Percentiles rank a stretch among this genome's conserved stretches.
phyloP scores from a whole-genome alignment of 2,888 invertebrate species.

The Vesta saturnalis region DNA sequence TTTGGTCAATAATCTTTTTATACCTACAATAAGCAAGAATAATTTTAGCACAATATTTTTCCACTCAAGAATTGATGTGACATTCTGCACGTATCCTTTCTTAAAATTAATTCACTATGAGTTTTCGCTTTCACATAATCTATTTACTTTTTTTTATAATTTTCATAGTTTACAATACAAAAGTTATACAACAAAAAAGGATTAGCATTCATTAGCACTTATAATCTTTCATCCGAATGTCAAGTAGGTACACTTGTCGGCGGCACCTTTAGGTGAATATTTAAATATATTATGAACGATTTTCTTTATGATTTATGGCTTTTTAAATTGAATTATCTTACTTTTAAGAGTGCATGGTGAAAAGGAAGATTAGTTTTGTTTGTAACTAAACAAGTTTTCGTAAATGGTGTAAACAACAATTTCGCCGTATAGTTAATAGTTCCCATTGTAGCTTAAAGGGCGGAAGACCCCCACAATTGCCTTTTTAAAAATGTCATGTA shows the following conservation, averaged over 20 bases:
- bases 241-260: conserved; percentile 47
- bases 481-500: too few species aligned
- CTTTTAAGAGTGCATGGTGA: conserved; percentile 45
- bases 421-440: conserved; percentile 15
- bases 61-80: too few species aligned
- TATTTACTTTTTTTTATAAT: too few species aligned
- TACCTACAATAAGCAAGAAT: too few species aligned
- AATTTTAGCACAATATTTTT: too few species aligned
- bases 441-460: conserved; percentile 17
- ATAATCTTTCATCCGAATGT: conserved; percentile 47
- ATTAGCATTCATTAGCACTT: conserved; percentile 54
- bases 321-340: conserved; percentile 49
- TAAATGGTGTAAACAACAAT: conserved; percentile 41
- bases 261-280: conserved; percentile 45
- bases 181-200: too few species aligned
- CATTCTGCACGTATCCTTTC: too few species aligned
- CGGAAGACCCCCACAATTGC: conserved; percentile 28
- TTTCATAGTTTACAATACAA: too few species aligned
- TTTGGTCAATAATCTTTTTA: too few species aligned
- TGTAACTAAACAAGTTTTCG: conserved; percentile 47
- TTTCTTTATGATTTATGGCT: conserved; percentile 51
- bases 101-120: too few species aligned
- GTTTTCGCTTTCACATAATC: too few species aligned
- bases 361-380: conserved; percentile 49
- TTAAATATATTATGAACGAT: conserved; percentile 49